Percentiles rank a stretch among this genome's conserved stretches.
phyloP scores from a whole-genome alignment of 2,113 vertebrate genomes.

The Hippolais icterina region DNA sequence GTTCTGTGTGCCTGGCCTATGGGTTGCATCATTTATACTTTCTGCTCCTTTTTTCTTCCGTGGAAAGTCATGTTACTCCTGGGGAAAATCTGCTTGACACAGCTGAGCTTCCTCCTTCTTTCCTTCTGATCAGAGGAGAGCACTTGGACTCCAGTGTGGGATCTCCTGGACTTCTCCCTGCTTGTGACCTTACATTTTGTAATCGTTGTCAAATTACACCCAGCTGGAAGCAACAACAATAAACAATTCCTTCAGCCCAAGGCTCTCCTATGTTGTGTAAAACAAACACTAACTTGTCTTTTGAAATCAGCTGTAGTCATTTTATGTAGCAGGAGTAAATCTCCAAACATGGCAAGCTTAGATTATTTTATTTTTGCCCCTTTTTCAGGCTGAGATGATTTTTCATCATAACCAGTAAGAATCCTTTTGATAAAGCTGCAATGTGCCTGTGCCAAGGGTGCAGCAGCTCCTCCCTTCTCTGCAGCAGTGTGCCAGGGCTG shows the following conservation, averaged over 20 bases:
- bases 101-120: not conserved
- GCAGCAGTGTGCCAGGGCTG: not conserved
- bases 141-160: not conserved
- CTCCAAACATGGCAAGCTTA: not conserved
- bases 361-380: not conserved
- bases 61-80: not conserved
- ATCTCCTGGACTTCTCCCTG: not conserved
- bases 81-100: not conserved
- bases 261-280: not conserved
- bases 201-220: not conserved
- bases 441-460: not conserved
- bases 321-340: not conserved
- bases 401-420: not conserved
- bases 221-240: not conserved
- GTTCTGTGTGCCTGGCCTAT: not conserved
- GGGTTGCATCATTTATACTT: not conserved
- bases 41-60: not conserved
- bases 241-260: not conserved
- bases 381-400: not conserved
- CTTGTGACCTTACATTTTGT: not conserved
- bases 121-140: not conserved
- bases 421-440: not conserved
- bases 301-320: not conserved
- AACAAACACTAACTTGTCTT: not conserved
- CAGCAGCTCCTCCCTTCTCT: not conserved